Base-by-base conservation (phyloP, 2,797 vertebrate genomes). In the Lycodopsis pacificus region DNA sequence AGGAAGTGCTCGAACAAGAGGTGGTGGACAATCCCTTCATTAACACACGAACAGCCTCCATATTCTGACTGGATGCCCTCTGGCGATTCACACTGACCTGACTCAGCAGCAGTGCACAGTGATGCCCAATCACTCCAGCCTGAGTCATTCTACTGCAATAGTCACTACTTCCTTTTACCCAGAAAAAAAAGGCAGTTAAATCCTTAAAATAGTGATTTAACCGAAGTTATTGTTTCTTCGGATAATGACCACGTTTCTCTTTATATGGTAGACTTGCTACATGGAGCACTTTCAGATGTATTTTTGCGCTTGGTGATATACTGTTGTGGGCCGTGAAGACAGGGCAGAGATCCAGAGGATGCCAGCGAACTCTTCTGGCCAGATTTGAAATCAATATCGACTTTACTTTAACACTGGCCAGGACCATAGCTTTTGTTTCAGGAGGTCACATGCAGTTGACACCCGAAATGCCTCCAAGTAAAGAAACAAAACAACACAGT, bases 21-120 rank as follows among this genome's bases (percentile, higher is more conserved):
- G 40, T 10, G 7, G 20, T 71, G 68, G 34, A 75, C 36, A 65
- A 36, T 61, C 25, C 54, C 71, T 73, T 83, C 40, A 78, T 82
- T 77, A 78, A 71, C 15, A 9, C 53, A 32, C 46, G 34, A 71
- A 65, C 59, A 59, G 75, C 61, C 22, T 54, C 36, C 63, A 67
- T 61, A 64, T 73, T 68, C 62, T 81, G 73, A 72, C 20, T 70
- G 65, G 36, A 74, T 73, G 67, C 61, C 83, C 68, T 82, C 67
- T 70, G 68, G 68, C 66, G 22, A 67, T 64, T 36, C 69, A 71
- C 14, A 70, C 56, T 36, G 17, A 65, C 68, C 81, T 86, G 83
- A 87, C 69, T 86, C 81, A 82, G 83, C 79, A 74, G n/a, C 46
- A 64, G 51, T 20, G 46, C 51, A 25, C 76, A 32, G 30, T 4